Evolutionary conservation across 2,113 vertebrate species (phyloP), one percentile per base, ranked within the genome.

Genomic region (Halcyon senegalensis): DNA sequence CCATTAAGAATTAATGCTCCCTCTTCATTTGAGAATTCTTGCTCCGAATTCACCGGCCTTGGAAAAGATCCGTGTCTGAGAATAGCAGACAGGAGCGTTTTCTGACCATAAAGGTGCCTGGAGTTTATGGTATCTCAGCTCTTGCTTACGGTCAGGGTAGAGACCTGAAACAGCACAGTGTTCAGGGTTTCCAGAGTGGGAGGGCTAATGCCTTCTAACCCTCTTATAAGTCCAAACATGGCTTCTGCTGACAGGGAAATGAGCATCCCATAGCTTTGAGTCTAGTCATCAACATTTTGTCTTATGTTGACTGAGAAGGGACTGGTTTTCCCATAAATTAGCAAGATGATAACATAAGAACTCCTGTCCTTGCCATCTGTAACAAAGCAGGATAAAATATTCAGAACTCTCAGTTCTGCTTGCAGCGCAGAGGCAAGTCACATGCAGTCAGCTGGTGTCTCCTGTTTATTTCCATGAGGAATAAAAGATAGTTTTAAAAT

Each of bases 271-370:
- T 82, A 79, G 70, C 92, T 93, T 87, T 1, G 5, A 66, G 74
- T 73, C 81, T 87, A 79, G 39, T 95, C 89, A 66, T 96, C 91
- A 62, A 66, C 84, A 58, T 87, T 95, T 95, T 83, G 81, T 73
- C 62, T 55, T 84, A 1, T 8, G 31, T 82, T 91, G 62, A 72
- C 81, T 92, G 73, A 84, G 90, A 92, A 92, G 74, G 91, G 89
- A 63, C 80, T 74, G 94, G 87, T 87, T 91, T 94, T 94, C 91
- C 92, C 74, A 73, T 89, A 94, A 95, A 92, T 89, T 91, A 93
- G 74, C 84, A 66, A 80, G 87, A 69, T 0, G 25, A 9, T 93
- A 93, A 51, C 77, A 25, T 62, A 84, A 87, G 66, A 84, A 79
- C 81, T 89, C 77, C 91, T 77, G 81, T 94, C 89, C 62, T 96